Conservation (phyloP, 2,113 vertebrate genomes). For the Microcebus ravelobensis region DNA sequence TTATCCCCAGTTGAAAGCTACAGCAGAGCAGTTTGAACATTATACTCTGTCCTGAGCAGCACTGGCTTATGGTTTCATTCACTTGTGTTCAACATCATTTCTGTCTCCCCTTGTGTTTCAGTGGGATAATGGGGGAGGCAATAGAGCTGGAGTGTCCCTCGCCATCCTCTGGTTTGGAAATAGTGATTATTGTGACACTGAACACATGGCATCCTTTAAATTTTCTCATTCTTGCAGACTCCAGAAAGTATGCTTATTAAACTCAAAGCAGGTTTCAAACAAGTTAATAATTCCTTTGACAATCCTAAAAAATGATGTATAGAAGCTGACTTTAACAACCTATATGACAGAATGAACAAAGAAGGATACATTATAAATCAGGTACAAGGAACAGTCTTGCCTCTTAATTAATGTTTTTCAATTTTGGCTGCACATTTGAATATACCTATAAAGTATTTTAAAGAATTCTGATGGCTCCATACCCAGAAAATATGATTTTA, state of each 20-base stretch:
- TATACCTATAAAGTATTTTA: neutral
- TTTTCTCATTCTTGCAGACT: neutral
- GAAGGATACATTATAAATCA: neutral
- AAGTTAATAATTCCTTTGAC: neutral
- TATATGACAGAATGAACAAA: neutral
- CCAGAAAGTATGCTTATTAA: neutral
- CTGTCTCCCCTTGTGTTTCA: neutral
- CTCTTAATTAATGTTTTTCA: neutral
- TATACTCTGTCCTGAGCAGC: constrained; percentile 32
- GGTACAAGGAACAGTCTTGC: neutral
- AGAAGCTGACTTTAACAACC: neutral
- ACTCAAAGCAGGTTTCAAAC: neutral
- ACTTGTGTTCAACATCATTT: constrained; percentile 46
- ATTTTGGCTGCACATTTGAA: neutral
- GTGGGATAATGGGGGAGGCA: neutral
- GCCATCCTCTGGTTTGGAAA: neutral
- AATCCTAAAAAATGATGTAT: neutral
- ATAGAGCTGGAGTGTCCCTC: neutral
- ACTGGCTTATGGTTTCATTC: constrained; percentile 46
- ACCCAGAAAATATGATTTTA: neutral
- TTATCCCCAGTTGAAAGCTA: neutral
- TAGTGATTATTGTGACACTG: neutral
- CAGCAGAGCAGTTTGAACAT: neutral
- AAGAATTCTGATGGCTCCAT: neutral
- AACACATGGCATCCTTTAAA: neutral